Base-by-base conservation (phyloP, 2,888 invertebrate genomes). In the Scaptomyza polygonia region DNA sequence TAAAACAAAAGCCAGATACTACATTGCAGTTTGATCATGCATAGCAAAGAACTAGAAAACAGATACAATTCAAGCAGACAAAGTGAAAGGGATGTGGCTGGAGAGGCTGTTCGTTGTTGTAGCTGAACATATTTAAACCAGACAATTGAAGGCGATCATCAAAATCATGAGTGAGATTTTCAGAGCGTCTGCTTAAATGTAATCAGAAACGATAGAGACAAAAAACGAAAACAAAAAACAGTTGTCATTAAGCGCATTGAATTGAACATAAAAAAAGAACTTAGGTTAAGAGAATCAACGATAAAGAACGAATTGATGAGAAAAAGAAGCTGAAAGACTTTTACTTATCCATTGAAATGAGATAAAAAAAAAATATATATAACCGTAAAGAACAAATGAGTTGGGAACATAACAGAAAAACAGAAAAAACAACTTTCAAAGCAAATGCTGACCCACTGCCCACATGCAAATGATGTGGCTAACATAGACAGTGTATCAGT, bases 361-460 rank as follows among this genome's bases (percentile, higher is more conserved):
- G 47, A 56, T 21, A 29, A 56, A 40, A 64, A 45, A 40, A 44
- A 49, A 49, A 25, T 4, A 25, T 32, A 65, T 42, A 47, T 40
- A 56, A 65, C 42, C 40, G 56, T 36, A 45, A 44, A 56, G 49
- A 63, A 55, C 51, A 63, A 73, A 73, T 58, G 69, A 29, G 32
- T 53, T 49, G 68, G 43, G 63, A 57, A 54, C 29, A 54, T 52
- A 30, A 63, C 18, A 30, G 68, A 29, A 29, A 30, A 32, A 47
- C 12, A 45, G 63, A 69, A 79, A 32, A 47, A 16, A 45, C 68
- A 69, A 79, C 77, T 82, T 77, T 79, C 73, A 40, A 72, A 66
- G 42, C 14, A 21, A 63, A 58, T 48, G 74, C 85, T 80, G 85
- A 80, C 80, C 80, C 85, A 80, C 80, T 84, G 85, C 69, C 80